Conservation (phyloP, 23 tunicate genomes). For the Trididemnum nubilum region DNA sequence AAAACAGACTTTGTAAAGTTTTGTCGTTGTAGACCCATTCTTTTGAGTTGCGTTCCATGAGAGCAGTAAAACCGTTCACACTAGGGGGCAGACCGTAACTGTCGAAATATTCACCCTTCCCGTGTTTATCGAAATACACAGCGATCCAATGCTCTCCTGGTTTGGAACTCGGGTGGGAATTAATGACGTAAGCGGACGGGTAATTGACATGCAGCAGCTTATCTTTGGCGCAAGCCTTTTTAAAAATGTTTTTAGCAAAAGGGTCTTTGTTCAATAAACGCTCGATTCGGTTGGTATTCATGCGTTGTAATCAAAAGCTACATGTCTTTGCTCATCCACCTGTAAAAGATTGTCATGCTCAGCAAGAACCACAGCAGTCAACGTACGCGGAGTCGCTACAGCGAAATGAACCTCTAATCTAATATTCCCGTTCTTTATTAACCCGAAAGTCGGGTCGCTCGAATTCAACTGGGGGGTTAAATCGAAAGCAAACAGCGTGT, state of each 20-base stretch:
- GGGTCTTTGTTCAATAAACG: neutral
- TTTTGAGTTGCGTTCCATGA: too few species aligned
- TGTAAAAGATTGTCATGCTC: neutral
- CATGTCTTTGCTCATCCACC: neutral
- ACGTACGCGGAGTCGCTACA: too few species aligned
- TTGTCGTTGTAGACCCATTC: too few species aligned
- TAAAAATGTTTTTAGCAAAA: too few species aligned
- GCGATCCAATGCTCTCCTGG: neutral
- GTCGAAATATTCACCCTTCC: too few species aligned
- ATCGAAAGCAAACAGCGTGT: neutral
- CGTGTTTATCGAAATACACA: too few species aligned
- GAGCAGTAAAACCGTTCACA: too few species aligned
- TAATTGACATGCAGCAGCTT: neutral
- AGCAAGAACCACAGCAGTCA: too few species aligned
- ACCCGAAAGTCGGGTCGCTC: too few species aligned
- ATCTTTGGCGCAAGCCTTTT: neutral
- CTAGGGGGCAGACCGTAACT: too few species aligned
- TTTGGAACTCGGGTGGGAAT: neutral
- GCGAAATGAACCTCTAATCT: neutral
- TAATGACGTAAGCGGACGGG: neutral
- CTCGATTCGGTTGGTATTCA: neutral
- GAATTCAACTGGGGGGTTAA: neutral
- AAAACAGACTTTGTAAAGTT: too few species aligned
- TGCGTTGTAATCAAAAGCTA: neutral
- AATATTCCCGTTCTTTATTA: too few species aligned